Conservation (phyloP, 2,797 vertebrate species). For the Moxostoma hubbsi region DNA sequence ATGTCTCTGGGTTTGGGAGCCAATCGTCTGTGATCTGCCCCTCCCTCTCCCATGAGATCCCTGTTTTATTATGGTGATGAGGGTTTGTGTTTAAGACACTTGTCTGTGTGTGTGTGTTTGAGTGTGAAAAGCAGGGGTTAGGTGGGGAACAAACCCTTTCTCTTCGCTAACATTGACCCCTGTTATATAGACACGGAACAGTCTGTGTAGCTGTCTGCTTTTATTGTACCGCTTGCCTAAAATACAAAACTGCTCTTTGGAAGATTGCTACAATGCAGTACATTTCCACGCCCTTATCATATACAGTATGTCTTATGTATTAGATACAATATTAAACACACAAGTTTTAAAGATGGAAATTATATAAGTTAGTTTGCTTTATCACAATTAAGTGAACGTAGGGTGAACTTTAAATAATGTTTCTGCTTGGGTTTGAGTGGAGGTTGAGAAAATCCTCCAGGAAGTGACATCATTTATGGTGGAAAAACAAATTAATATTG, state of each 20-base stretch:
- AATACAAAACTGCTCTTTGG: constrained; percentile 8
- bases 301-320: too few species aligned
- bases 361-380: too few species aligned
- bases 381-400: too few species aligned
- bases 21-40: constrained; percentile 17
- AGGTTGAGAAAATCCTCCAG: too few species aligned
- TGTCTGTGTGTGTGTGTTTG: constrained; percentile 7
- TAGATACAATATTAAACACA: too few species aligned
- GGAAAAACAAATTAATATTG: too few species aligned
- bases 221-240: constrained; percentile 17
- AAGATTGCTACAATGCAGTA: too few species aligned
- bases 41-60: constrained; percentile 52
- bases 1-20: constrained; percentile 17
- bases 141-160: constrained; percentile 11
- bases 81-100: constrained; percentile 38
- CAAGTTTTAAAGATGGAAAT: too few species aligned
- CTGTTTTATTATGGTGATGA: constrained; percentile 61
- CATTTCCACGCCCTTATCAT: too few species aligned
- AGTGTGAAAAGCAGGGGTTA: constrained; percentile 33
- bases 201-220: constrained; percentile 11
- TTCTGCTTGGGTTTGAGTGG: too few species aligned
- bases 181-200: constrained; percentile 29
- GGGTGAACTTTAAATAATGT: too few species aligned
- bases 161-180: constrained; percentile 13
- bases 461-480: too few species aligned